A percentile compares a stretch with the other conserved stretches of the same genome.
Conservation (phyloP, 2,113 vertebrate genomes). For the Craseonycteris thonglongyai region DNA sequence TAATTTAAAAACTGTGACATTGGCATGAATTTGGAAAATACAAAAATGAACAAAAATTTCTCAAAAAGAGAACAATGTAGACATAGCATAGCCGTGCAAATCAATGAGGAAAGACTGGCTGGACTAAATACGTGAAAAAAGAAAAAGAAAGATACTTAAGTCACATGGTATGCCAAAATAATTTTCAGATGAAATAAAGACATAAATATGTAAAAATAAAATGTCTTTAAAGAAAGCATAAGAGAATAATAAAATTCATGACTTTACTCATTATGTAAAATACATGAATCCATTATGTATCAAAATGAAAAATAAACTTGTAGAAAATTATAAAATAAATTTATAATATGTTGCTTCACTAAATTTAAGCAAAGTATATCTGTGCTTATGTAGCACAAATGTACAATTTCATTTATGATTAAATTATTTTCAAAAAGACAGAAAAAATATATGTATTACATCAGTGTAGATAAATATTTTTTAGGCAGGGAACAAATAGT, state of each 20-base stretch:
- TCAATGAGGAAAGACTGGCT: neutral
- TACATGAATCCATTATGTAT: neutral
- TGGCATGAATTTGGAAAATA: neutral
- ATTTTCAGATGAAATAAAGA: neutral
- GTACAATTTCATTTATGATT: neutral
- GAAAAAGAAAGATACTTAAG: neutral
- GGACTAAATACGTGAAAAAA: neutral
- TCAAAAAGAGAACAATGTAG: neutral
- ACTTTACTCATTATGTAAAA: neutral
- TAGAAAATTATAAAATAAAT: neutral
- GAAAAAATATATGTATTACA: neutral
- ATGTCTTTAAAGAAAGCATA: neutral
- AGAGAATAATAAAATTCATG: neutral
- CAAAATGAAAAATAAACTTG: neutral
- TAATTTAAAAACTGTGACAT: neutral
- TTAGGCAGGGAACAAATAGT: neutral
- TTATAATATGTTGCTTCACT: slow-evolving; percentile 53
- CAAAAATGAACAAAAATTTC: neutral
- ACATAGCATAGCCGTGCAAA: neutral
- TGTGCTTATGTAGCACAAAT: too few species aligned
- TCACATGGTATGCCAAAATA: neutral
- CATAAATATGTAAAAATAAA: neutral
- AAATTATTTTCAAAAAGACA: neutral
- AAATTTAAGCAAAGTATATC: slow-evolving; percentile 28
- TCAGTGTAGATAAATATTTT: neutral